These are phyloP conservation scores for Luscinia megarhynchos DNA, from an alignment of 2,797 vertebrate genomes.

Conservation along the genomic window DNA sequence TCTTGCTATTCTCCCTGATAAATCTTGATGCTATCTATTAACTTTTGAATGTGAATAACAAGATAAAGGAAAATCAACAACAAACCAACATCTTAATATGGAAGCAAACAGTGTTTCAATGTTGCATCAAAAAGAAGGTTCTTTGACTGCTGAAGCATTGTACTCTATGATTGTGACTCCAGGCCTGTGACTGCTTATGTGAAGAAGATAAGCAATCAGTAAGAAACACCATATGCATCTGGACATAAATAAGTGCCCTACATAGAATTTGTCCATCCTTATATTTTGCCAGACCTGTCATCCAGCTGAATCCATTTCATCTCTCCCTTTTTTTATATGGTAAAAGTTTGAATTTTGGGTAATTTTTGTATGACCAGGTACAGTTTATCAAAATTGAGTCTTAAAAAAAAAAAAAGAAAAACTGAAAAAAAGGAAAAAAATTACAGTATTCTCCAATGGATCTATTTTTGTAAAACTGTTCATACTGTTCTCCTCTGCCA, in stretches of 20 bases:
- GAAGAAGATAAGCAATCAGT: constrained; percentile 74
- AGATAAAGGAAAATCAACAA: constrained; percentile 70
- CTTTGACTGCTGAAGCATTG: constrained; percentile 83
- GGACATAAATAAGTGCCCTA: constrained; percentile 78
- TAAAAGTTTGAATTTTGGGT: constrained; percentile 79
- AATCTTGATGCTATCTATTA: constrained; percentile 74
- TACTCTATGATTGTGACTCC: constrained; percentile 82
- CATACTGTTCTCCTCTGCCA: constrained; percentile 80
- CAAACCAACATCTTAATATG: constrained; percentile 68
- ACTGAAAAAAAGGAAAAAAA: constrained; percentile 27
- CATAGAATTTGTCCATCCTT: constrained; percentile 75
- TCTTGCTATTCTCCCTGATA: constrained; percentile 55
- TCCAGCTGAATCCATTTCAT: constrained; percentile 78
- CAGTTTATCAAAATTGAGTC: constrained; percentile 79
- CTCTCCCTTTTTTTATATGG: constrained; percentile 80
- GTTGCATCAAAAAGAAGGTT: constrained; percentile 76
- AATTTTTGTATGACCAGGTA: constrained; percentile 84
- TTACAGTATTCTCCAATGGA: constrained; percentile 75
- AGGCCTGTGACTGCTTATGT: constrained; percentile 70
- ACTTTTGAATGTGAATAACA: constrained; percentile 83
- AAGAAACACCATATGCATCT: constrained; percentile 74
- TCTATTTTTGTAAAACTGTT: constrained; percentile 84
- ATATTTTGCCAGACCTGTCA: constrained; percentile 78
- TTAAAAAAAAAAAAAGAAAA: constrained; percentile 55
- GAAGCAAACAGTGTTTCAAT: constrained; percentile 74